Base-by-base conservation (phyloP, 2,113 vertebrate genomes). In the Natator depressus region DNA sequence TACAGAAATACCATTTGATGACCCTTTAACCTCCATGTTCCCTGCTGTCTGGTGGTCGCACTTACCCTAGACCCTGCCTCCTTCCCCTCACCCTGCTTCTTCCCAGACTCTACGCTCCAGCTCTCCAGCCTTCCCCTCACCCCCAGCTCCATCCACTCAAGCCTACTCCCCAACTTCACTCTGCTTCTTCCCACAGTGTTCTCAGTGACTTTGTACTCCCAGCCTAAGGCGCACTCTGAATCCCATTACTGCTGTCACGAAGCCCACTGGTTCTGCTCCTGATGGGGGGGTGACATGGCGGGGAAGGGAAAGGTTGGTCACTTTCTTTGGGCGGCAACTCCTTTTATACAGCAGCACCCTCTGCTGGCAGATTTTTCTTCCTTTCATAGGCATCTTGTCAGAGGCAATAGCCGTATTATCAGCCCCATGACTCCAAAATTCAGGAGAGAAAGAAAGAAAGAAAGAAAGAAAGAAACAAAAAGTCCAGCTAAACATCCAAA, bases 341-440 rank as follows among this genome's bases (percentile, higher is more conserved):
- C 8, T 89, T 94, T 91, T 93, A 6, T 85, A 46, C 96, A 95
- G 94, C 78, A 94, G 85, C 65, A 96, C 95, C 96, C 95, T 96
- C 96, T 89, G 0, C 96, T 97, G 96, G 92, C 85, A 92, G 78
- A 24, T 89, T 38, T 35, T 92, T 35, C 24, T 90, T 80, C n/a
- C 49, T 94, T 79, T n/a, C 25, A 5, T 95, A 62, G 76, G 12
- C 20, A 62, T 89, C 82, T 92, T 72, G 59, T 78, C 76, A 83
- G 10, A 78, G 72, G 5, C 12, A 90, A 55, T 51, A 85, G 78
- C 10, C 84, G 38, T 19, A 25, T 2, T 1, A 49, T 25, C 42
- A 24, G 75, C 2, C 20, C 87, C 19, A 42, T 53, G 14, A 20
- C 22, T 90, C 80, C 35, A 50, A 42, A 91, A 72, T 14, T 75